These are phyloP conservation scores for Picathartes gymnocephalus DNA, from an alignment of 2,113 vertebrate species.

Conservation along the genomic window DNA sequence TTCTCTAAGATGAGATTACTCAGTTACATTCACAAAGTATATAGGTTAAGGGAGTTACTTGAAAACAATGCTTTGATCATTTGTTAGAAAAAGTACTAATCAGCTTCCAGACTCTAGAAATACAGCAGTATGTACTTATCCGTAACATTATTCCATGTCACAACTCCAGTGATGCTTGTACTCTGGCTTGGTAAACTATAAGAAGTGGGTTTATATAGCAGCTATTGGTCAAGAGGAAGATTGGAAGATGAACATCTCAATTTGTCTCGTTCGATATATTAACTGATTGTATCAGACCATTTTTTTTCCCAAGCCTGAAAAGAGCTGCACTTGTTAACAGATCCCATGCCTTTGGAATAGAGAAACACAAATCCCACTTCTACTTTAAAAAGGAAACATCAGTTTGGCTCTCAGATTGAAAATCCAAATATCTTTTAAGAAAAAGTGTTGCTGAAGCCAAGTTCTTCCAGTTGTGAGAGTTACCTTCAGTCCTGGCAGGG, in stretches of 20 bases:
- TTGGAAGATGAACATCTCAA: not conserved
- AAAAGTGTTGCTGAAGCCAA: not conserved
- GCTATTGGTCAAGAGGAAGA: not conserved
- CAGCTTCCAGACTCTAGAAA: not conserved
- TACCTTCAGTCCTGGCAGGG: not conserved
- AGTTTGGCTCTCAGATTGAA: not conserved
- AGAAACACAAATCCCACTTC: not conserved
- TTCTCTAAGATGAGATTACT: not conserved
- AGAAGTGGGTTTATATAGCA: not conserved
- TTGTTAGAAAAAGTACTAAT: not conserved
- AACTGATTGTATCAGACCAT: not conserved
- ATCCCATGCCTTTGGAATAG: not conserved
- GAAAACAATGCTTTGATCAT: not conserved
- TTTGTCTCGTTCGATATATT: not conserved
- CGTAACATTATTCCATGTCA: not conserved
- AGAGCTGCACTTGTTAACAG: not conserved
- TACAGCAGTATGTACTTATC: not conserved
- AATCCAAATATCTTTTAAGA: not conserved
- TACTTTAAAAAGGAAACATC: not conserved
- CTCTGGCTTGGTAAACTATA: not conserved
- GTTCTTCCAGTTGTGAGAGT: not conserved
- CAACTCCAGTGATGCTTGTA: not conserved
- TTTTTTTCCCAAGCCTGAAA: not conserved
- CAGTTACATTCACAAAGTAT: not conserved
- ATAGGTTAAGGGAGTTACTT: not conserved